Conservation (phyloP, 2,113 vertebrate genomes). For the Chascanopsetta lugubris region DNA sequence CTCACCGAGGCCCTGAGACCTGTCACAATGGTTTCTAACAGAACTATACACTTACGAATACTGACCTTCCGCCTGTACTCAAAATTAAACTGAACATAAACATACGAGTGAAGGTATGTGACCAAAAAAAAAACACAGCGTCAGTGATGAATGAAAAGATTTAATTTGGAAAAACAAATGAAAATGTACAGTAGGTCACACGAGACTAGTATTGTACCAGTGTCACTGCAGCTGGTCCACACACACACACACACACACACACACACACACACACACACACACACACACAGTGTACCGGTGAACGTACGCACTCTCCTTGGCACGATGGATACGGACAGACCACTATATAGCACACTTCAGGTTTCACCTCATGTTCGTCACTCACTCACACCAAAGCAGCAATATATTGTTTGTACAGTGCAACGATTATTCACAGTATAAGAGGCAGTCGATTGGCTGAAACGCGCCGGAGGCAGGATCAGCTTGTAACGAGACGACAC, state of each 20-base stretch:
- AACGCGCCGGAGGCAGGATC: conserved; percentile 10
- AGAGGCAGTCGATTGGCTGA: conserved; percentile 56
- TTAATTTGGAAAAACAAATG: conserved; percentile 40
- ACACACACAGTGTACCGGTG: conserved; percentile 36
- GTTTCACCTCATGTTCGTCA: conserved; percentile 52
- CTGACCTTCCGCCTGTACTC: too few species aligned
- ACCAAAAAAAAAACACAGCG: conserved; percentile 17
- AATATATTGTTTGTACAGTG: conserved; percentile 48
- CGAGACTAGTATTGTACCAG: conserved; percentile 42
- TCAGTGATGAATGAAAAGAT: conserved; percentile 33
- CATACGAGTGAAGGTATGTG: not conserved
- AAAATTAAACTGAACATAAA: too few species aligned
- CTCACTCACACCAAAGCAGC: conserved; percentile 61
- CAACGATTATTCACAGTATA: conserved; percentile 71
- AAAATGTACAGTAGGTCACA: conserved; percentile 31
- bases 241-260: conserved; percentile 40
- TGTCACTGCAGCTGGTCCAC: conserved; percentile 34
- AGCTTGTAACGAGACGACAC: conserved; percentile 41
- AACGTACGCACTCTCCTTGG: conserved; percentile 34
- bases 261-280: conserved; percentile 41
- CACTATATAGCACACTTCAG: conserved; percentile 56
- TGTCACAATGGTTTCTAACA: too few species aligned
- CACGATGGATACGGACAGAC: conserved; percentile 31
- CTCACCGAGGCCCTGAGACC: too few species aligned
- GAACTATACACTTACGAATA: too few species aligned